Conservation (phyloP, 1,140 invertebrate species). For the Lethocerus indicus region DNA sequence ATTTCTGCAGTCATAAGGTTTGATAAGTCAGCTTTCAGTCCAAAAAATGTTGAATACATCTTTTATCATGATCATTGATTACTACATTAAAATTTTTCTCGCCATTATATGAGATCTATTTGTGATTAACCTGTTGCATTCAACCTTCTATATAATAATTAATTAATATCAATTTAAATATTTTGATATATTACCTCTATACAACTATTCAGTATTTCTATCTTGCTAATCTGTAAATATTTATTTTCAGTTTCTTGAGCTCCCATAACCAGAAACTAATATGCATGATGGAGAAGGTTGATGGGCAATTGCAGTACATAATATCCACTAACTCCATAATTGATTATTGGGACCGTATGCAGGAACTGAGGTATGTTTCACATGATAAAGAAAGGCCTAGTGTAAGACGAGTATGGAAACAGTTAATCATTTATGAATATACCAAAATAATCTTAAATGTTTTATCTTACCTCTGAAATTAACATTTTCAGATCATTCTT, state of each 20-base stretch:
- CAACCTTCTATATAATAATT: background rate
- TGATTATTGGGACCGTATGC: conserved; percentile 12
- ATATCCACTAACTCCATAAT: conserved; percentile 4
- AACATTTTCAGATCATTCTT: conserved; percentile 31
- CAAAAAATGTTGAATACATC: too few relatives aligned
- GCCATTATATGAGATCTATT: background rate
- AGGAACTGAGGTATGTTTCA: conserved; percentile 6
- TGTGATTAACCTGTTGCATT: background rate
- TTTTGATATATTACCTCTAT: background rate
- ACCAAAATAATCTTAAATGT: background rate
- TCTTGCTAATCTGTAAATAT: background rate
- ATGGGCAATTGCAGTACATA: conserved; percentile 10
- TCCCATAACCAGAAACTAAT: conserved; percentile 5
- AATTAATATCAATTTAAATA: background rate
- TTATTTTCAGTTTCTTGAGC: conserved; percentile 7
- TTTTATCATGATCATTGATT: too few relatives aligned
- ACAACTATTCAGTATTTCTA: background rate
- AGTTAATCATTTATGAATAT: background rate
- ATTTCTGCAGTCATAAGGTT: too few relatives aligned
- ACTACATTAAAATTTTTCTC: background rate
- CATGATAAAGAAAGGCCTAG: background rate
- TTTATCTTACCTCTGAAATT: background rate
- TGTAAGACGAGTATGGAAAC: background rate
- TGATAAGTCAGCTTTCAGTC: too few relatives aligned
- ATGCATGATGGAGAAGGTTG: conserved; percentile 7